Evolutionary conservation across 2,888 invertebrate genomes (phyloP), one percentile per base, ranked within the genome.

Genomic region (Cosmopolites sordidus): DNA sequence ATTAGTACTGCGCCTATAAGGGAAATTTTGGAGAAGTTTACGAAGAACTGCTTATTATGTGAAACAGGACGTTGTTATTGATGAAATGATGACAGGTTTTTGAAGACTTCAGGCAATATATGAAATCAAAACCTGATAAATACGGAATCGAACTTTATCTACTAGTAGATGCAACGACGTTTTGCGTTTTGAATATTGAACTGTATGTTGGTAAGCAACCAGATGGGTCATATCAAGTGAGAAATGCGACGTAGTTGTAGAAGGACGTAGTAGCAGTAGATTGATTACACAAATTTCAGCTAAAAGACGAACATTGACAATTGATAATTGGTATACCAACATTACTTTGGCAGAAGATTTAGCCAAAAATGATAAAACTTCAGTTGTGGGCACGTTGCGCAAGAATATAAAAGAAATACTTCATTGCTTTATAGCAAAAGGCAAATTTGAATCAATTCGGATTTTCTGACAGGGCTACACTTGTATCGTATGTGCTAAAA

Each of bases 301-400:
- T 27, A 40, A 40, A 16, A 42, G 48, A 16, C 42, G 48, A 40
- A 48, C 42, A 12, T 58, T 67, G 37, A 67, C 65, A 5, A 56
- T 58, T 16, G 63, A 68, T 47, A 66, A 65, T 52, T 66, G 64
- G 62, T 66, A 62, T 48, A 62, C 60, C 4, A 51, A 48, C 12
- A 16, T 58, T 17, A 48, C 57, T 9, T 38, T 60, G 12, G 54
- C 54, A 8, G 42, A 47, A 8, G 43, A 40, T 12, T 33, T 58
- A 43, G 17, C 48, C 12, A 44, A 16, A 9, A 22, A 43, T 17
- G n/a, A 43, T 18, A 43, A n/a, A 18, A 18, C 43, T 30, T 30
- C 33, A 30, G 50, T 43, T 18, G 4, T 22, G 22, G 17, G 43
- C 2, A 50, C 50, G n/a, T 43, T 43, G 16, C 16, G 22, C 17